Percentiles rank a stretch among this genome's conserved stretches.
Evolutionary conservation across 2,797 vertebrate species (phyloP).

Genomic region (Rhyacichthys aspro): DNA sequence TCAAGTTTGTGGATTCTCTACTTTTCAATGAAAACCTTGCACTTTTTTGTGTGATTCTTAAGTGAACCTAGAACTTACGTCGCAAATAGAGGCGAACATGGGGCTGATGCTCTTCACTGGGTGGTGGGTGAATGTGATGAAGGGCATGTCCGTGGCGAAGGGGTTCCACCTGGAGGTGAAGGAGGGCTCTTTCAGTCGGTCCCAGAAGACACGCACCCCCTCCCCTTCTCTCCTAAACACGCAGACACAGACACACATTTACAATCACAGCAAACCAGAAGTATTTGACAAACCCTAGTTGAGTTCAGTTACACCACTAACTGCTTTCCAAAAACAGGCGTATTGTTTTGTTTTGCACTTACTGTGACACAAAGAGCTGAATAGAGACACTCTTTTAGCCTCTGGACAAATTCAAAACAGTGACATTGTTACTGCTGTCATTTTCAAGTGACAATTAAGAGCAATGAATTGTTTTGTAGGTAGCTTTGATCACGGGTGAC

Average conservation of each 20-base stretch:
- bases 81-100: constrained; percentile 70
- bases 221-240: constrained; percentile 81
- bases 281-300: constrained; percentile 9
- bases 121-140: constrained; percentile 81
- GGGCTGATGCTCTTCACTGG: constrained; percentile 71
- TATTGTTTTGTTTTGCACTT: constrained; percentile 1
- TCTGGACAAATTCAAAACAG: constrained; percentile 20
- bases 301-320: constrained; percentile 10
- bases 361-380: not conserved
- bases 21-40: not conserved
- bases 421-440: constrained; percentile 18
- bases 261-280: not conserved
- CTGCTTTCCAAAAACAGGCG: not conserved
- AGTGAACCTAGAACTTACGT: constrained; percentile 64
- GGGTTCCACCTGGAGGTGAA: constrained; percentile 84
- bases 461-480: not conserved
- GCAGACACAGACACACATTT: constrained; percentile 7
- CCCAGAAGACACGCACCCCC: constrained; percentile 81
- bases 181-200: constrained; percentile 76
- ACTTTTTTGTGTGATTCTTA: not conserved
- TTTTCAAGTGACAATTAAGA: constrained; percentile 12
- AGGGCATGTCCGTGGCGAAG: constrained; percentile 79
- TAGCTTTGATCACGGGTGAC: constrained; percentile 10
- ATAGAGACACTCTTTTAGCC: constrained; percentile 16
- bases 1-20: not conserved